These are phyloP conservation scores for Cryptus armator DNA, from an alignment of 2,888 invertebrate species.

Conservation along the genomic window DNA sequence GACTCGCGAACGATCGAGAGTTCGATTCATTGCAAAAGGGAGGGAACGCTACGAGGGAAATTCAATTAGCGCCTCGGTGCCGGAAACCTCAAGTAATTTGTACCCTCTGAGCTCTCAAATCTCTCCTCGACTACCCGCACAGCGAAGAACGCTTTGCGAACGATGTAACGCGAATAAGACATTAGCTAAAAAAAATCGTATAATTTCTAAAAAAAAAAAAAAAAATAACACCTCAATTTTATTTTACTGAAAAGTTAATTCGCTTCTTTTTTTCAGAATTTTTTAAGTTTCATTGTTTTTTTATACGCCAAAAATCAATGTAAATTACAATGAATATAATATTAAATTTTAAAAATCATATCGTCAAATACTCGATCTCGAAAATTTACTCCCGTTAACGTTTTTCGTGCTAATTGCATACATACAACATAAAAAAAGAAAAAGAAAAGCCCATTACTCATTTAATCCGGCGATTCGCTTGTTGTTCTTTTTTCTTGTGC, in stretches of 20 bases:
- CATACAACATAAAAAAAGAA: not conserved
- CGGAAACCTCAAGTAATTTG: slow-evolving; percentile 84
- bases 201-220: too few species aligned
- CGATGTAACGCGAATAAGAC: not conserved
- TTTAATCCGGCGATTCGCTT: not conserved
- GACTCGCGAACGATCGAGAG: slow-evolving; percentile 75
- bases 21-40: slow-evolving; percentile 78
- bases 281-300: too few species aligned
- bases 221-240: too few species aligned
- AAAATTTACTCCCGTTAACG: too few species aligned
- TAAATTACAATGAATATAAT: too few species aligned
- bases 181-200: too few species aligned
- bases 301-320: too few species aligned
- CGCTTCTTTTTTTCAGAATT: too few species aligned
- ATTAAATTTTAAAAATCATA: too few species aligned
- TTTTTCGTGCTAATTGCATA: too few species aligned
- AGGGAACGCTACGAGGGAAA: slow-evolving; percentile 72
- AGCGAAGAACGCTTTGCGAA: slow-evolving; percentile 22
- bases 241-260: too few species aligned
- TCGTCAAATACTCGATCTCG: too few species aligned
- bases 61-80: slow-evolving; percentile 83
- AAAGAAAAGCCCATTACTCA: slow-evolving; percentile 22
- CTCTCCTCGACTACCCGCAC: not conserved
- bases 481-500: not conserved
- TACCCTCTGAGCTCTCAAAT: slow-evolving; percentile 61